Percentiles rank a stretch among this genome's conserved stretches.
These are phyloP conservation scores for Plutomurus gul DNA, from an alignment of 1,140 invertebrate genomes.

Conservation along the genomic window DNA sequence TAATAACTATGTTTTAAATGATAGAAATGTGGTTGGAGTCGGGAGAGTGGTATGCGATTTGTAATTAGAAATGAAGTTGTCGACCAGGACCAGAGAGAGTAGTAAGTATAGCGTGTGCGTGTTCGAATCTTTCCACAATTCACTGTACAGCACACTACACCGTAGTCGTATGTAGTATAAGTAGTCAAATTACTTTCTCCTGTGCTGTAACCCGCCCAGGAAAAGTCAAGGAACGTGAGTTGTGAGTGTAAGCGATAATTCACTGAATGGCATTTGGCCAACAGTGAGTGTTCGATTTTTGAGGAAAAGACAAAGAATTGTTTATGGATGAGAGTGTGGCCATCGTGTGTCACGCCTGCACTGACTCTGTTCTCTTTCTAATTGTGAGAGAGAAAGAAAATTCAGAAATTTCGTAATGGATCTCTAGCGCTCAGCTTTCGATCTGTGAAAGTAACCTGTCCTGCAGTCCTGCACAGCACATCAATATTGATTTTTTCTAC, in stretches of 20 bases:
- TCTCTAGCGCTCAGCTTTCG: conserved; percentile 13
- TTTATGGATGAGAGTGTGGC: not conserved
- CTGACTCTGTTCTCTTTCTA: not conserved
- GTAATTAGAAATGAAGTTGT: too few relatives aligned
- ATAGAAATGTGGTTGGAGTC: too few relatives aligned
- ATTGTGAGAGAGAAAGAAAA: conserved; percentile 23
- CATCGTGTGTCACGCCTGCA: conserved; percentile 3
- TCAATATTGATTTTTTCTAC: conserved; percentile 30
- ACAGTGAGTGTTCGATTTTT: not conserved
- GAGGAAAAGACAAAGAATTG: not conserved
- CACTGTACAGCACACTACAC: too few relatives aligned
- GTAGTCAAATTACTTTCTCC: too few relatives aligned
- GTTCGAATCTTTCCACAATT: too few relatives aligned
- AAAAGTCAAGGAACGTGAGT: too few relatives aligned
- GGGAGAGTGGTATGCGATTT: too few relatives aligned
- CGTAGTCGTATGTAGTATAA: too few relatives aligned
- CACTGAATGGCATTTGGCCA: not conserved
- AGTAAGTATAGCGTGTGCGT: too few relatives aligned
- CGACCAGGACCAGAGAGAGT: too few relatives aligned
- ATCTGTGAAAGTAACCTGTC: conserved; percentile 23
- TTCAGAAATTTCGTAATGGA: conserved; percentile 21
- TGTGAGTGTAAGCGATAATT: not conserved
- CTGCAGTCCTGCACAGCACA: conserved; percentile 26
- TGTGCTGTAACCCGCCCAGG: too few relatives aligned
- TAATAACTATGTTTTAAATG: too few relatives aligned